Evolutionary conservation across 1,140 invertebrate genomes (phyloP), one percentile per base, ranked within the genome.

Genomic region (Pectinophora gossypiella): DNA sequence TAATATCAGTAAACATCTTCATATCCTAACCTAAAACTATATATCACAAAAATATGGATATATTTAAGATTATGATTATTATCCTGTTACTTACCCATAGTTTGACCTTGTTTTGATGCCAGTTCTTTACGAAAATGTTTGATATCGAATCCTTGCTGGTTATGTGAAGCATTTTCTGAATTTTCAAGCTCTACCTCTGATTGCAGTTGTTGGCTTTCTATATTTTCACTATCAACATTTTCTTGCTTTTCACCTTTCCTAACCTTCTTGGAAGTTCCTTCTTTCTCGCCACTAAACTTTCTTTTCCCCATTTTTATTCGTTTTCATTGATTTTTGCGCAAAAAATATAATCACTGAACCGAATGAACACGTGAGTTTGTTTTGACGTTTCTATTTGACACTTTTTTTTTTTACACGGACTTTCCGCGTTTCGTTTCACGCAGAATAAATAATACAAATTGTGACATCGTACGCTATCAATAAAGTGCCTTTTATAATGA

Each of bases 81-180:
- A 12, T 32, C 6, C n/a, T 1, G 9, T 2, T 7, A 61, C 79
- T 80, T 64, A 88, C 87, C 78, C 68, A 83, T 85, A 19, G 78
- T 75, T 50, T 87, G 82, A 3, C 77, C 82, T 12, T 72, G 72
- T 18, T 80, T 82, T 19, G 54, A 55, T 9, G 69, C 50, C 49
- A 88, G 54, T 46, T 88, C 83, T 65, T 87, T 88, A 3, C 87
- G 64, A 51, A 88, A 88, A 58, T 86, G 76, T 76, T 88, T 88
- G n/a, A 88, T 61, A 60, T 88, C 84, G 60, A 88, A 88, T 45
- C 27, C 64, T 38, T 58, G 42, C 9, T 57, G 59, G 56, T 69
- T 68, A n/a, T n/a, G n/a, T 38, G 51, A 20, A n/a, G 35, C 1
- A 22, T 19, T 59, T 47, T 32, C 12, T 51, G 52, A n/a, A 47